phyloP scores from a whole-genome alignment of 1,140 invertebrate genomes.

The Platorchestia sp. region DNA sequence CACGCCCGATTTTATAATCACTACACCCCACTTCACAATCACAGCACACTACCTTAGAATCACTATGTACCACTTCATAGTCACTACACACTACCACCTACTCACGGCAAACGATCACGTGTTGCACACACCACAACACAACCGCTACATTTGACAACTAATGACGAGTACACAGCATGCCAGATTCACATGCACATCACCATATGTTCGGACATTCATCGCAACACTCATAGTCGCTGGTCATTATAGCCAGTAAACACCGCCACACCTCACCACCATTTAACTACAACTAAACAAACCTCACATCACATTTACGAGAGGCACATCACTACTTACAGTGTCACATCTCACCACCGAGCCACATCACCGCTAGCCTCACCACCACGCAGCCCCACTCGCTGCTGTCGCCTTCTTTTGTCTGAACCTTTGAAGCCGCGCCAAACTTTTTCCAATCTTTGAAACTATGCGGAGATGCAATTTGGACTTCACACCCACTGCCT shows the following conservation, averaged over 20 bases:
- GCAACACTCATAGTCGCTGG: too few species aligned
- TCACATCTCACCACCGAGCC: background rate
- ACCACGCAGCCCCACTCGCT: background rate
- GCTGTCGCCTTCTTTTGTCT: constrained; percentile 26
- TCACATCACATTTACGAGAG: background rate
- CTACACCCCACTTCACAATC: too few species aligned
- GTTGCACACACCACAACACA: background rate
- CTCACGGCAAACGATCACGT: background rate
- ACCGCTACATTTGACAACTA: too few species aligned
- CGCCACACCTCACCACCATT: too few species aligned
- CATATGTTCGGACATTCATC: background rate
- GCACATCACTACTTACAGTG: background rate
- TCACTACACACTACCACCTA: background rate
- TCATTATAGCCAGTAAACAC: too few species aligned
- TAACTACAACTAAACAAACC: background rate
- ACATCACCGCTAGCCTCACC: background rate
- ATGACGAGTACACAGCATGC: too few species aligned
- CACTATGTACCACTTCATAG: background rate
- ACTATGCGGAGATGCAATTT: constrained; percentile 54
- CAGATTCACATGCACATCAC: background rate
- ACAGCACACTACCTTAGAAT: background rate
- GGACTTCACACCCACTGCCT: constrained; percentile 15
- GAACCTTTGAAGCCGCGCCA: constrained; percentile 17
- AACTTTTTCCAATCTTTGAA: constrained; percentile 56
- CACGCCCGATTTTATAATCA: too few species aligned